Evolutionary conservation across 2,797 vertebrate genomes (phyloP).

Genomic region (Epinephelus coioides): DNA sequence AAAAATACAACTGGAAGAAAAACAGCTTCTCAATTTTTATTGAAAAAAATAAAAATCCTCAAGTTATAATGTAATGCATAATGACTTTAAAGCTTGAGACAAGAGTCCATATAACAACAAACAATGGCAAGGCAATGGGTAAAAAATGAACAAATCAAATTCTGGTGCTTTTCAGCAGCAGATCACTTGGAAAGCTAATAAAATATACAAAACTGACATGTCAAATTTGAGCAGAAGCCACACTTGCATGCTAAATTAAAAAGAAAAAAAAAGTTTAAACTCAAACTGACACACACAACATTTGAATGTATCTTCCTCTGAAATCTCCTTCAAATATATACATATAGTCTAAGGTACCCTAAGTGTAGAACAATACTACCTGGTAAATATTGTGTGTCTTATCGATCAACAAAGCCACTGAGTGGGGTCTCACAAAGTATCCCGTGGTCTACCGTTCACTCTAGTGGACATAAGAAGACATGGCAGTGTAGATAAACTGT

Average conservation of each 20-base stretch:
- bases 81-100: neutral
- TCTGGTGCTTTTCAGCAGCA: neutral
- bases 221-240: neutral
- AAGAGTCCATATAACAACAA: neutral
- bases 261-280: neutral
- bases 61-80: neutral
- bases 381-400: neutral
- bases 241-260: neutral
- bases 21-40: conserved; percentile 17
- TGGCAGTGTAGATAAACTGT: neutral
- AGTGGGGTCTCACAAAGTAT: neutral
- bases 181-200: neutral
- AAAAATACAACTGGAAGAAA: neutral
- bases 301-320: no score
- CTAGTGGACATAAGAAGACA: conserved; percentile 14
- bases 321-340: no score
- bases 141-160: neutral
- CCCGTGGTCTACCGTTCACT: conserved; percentile 10
- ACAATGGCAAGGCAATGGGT: neutral
- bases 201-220: neutral
- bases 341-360: neutral
- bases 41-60: conserved; percentile 30
- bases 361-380: neutral
- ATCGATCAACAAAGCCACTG: neutral
- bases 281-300: neutral